phyloP scores from a whole-genome alignment of 2,888 invertebrate species.

The Yponomeuta malinellus region DNA sequence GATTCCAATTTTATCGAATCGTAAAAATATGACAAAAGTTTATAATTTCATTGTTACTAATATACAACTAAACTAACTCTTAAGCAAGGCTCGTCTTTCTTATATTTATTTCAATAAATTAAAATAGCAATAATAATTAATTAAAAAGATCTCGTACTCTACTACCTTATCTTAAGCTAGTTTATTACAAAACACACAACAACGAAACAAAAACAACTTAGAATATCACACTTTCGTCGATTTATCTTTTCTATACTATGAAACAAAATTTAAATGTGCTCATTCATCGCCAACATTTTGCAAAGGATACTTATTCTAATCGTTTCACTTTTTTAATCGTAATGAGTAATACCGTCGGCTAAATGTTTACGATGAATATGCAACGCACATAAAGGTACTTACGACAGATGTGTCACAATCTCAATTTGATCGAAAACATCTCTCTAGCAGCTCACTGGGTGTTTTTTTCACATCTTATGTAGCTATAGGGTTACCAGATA shows the following conservation, averaged over 20 bases:
- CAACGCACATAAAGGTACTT: not conserved
- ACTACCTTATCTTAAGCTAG: constrained; percentile 60
- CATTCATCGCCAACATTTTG: not conserved
- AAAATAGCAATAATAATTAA: constrained; percentile 46
- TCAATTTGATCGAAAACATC: no score
- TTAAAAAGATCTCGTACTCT: constrained; percentile 44
- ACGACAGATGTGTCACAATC: no score
- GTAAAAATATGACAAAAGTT: constrained; percentile 37
- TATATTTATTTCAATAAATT: constrained; percentile 46
- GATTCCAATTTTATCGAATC: constrained; percentile 27
- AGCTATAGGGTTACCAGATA: no score
- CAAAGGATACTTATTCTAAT: not conserved
- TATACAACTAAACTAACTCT: constrained; percentile 65
- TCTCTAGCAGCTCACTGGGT: no score
- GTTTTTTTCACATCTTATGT: no score
- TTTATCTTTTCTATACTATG: constrained; percentile 23
- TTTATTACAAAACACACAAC: constrained; percentile 72
- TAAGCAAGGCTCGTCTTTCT: constrained; percentile 76
- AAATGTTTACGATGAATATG: not conserved
- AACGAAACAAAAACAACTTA: constrained; percentile 71
- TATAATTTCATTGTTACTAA: constrained; percentile 45
- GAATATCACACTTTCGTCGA: constrained; percentile 72
- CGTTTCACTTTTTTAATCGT: not conserved
- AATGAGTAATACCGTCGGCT: not conserved
- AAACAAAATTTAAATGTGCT: not conserved